These are phyloP conservation scores for Spheniscus mendiculus DNA, from an alignment of 2,113 vertebrate genomes.

Conservation along the genomic window DNA sequence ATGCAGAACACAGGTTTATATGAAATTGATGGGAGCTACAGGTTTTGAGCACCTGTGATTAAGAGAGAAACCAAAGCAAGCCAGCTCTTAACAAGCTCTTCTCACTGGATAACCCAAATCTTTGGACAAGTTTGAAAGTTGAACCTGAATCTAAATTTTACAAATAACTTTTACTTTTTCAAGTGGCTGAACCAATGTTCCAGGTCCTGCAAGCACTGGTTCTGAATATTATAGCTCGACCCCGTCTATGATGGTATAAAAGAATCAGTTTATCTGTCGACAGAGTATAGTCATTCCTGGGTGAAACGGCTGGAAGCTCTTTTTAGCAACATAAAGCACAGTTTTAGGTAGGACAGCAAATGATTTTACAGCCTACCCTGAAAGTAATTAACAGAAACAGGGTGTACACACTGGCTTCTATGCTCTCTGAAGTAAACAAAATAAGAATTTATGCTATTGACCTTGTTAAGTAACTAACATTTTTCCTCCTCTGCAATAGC, in stretches of 20 bases:
- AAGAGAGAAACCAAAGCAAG: neutral
- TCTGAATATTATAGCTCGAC: neutral
- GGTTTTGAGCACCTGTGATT: neutral
- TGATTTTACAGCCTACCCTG: neutral
- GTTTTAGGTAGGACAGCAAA: neutral
- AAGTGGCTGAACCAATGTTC: neutral
- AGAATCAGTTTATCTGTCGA: neutral
- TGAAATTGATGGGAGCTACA: neutral
- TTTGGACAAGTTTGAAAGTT: neutral
- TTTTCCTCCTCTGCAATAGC: constrained; percentile 24
- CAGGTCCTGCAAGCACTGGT: neutral
- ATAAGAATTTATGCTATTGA: constrained; percentile 53
- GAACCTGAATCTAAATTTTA: neutral
- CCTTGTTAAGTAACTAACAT: constrained; percentile 45
- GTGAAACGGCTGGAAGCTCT: neutral
- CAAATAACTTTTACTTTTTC: constrained; percentile 2
- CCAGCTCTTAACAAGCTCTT: neutral
- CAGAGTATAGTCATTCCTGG: neutral
- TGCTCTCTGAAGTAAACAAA: constrained; percentile 31
- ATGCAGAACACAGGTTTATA: neutral
- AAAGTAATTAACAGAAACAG: constrained; percentile 47
- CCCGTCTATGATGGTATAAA: neutral
- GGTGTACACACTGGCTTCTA: neutral
- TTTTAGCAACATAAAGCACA: neutral
- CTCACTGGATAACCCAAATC: neutral